phyloP scores from a whole-genome alignment of 2,113 vertebrate species.

The Aleadryas rufinucha region DNA sequence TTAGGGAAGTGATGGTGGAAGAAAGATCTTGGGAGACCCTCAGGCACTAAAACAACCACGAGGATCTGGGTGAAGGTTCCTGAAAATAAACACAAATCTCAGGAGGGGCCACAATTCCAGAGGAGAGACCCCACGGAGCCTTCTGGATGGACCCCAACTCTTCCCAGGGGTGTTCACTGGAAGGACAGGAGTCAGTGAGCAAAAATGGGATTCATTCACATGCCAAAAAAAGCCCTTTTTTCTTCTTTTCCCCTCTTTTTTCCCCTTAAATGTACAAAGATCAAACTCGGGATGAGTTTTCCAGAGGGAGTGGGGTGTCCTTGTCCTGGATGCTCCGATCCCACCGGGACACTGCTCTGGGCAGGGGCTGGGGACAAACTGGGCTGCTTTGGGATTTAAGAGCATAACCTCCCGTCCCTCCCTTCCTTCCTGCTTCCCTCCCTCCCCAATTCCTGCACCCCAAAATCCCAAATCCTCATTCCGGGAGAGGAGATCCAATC shows the following conservation, averaged over 20 bases:
- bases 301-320: rapidly evolving
- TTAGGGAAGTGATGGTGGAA: not conserved
- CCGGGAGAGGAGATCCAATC: not conserved
- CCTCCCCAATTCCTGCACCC: rapidly evolving
- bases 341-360: not conserved
- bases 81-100: not conserved
- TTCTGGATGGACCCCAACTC: rapidly evolving
- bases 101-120: rapidly evolving
- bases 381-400: not conserved
- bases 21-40: not conserved
- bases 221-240: not conserved
- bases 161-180: rapidly evolving
- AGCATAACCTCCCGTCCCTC: not conserved
- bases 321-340: not conserved
- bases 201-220: not conserved
- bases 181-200: not conserved
- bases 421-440: not conserved
- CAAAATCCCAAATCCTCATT: rapidly evolving
- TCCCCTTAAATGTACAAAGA: not conserved
- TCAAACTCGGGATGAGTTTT: no score
- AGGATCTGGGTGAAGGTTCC: no score
- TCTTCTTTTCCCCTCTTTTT: rapidly evolving
- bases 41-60: rapidly evolving
- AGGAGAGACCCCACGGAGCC: not conserved
- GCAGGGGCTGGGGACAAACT: no score